Base-by-base conservation (phyloP, 2,888 invertebrate species). In the Caenorhabditis zanzibari region DNA sequence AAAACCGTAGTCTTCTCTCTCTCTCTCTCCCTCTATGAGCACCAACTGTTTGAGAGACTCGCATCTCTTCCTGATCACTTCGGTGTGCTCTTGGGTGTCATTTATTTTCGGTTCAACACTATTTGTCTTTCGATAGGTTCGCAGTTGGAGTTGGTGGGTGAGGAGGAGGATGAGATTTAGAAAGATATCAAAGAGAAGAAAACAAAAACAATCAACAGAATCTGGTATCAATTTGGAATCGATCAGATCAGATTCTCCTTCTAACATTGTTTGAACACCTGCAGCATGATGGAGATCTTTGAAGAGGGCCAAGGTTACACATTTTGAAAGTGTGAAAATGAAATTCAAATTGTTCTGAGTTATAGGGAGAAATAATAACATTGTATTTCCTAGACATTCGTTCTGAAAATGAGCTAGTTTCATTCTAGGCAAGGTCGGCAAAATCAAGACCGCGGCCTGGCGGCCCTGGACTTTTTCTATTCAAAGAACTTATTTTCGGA, bases 61-160 rank as follows among this genome's bases (percentile, higher is more conserved):
- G 9, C 54, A 64, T 44, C 71, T 63, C 79, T 64, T 61, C 63
- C 80, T 73, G 80, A 72, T 72, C 80, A 73, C 80, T 72, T 75
- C 75, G 75, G 75, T 75, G 66, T 75, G 75, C 75, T 75, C 75
- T 75, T 79, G 76, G 76, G 76, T 76, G 76, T 69, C 76, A 76
- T 76, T 76, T 76, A 76, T 76, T 76, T 76, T 77, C 77, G 77
- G 77, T 77, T 77, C 77, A 77, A 59, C 71, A 77, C 77, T 77
- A 77, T 77, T 77, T 77, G 71, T 71, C 77, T 77, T 77, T 59
- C 77, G 54, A 77, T 77, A 77, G 77, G 77, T 77, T 77, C 59
- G 14, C 38, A 10, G 71, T 54, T 32, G 54, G 41, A 41, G 38
- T 41, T 38, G 41, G 22, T 9, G 12, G 35, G 16, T 22, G n/a